A percentile compares a stretch with the other conserved stretches of the same genome.
Evolutionary conservation across 2,797 vertebrate genomes (phyloP).

Genomic region (Adrianichthys oophorus): DNA sequence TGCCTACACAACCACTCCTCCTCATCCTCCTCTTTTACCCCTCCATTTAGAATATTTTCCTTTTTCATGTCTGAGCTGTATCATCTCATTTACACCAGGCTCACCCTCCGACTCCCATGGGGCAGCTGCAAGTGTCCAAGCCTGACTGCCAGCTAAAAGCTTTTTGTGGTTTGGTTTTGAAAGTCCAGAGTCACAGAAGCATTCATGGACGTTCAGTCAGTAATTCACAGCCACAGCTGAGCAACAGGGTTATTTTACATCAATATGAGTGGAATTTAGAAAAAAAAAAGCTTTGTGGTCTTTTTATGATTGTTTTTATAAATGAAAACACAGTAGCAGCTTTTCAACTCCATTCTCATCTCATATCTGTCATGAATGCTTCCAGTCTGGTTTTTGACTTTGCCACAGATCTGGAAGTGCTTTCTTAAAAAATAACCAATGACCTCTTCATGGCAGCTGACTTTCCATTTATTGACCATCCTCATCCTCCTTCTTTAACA

Average conservation of each 20-base stretch:
- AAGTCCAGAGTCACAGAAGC: conserved; percentile 21
- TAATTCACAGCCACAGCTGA: conserved; percentile 4
- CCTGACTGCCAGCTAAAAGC: conserved; percentile 38
- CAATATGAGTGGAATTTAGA: too few species aligned
- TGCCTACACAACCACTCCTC: conserved; percentile 61
- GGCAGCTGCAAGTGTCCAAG: conserved; percentile 32
- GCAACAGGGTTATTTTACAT: conserved; percentile 10
- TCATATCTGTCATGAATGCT: too few species aligned
- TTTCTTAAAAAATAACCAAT: too few species aligned
- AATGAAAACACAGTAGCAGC: too few species aligned
- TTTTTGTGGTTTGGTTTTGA: conserved; percentile 17
- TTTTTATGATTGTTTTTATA: too few species aligned
- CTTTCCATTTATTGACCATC: too few species aligned
- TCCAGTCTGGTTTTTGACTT: too few species aligned
- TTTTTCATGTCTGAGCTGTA: conserved; percentile 51
- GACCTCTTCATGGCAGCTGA: too few species aligned
- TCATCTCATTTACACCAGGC: conserved; percentile 51
- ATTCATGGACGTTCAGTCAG: conserved; percentile 29
- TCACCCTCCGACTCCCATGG: conserved; percentile 45
- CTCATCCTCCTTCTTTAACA: too few species aligned
- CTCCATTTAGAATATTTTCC: conserved; percentile 47
- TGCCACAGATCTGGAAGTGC: too few species aligned
- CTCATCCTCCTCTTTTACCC: conserved; percentile 37
- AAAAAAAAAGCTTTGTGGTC: too few species aligned
- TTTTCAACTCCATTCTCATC: too few species aligned